Evolutionary conservation across 2,888 invertebrate genomes (phyloP), one percentile per base, ranked within the genome.

Genomic region (Hylaea fasciaria): DNA sequence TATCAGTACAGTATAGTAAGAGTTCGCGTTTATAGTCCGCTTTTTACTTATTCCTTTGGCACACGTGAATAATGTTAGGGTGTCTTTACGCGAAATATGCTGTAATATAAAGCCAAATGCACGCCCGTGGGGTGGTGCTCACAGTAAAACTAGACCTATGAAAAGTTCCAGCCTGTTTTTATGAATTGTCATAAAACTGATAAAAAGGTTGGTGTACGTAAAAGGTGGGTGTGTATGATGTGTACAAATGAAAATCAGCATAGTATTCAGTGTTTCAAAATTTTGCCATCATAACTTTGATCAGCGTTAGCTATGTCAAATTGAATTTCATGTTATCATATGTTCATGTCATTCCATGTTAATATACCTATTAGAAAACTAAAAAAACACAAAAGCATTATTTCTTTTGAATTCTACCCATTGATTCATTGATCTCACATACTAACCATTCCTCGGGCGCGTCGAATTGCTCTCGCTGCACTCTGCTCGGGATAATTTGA

Each of bases 401-500:
- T n/a, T n/a, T n/a, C 10, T 12, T 37, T 12, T n/a, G 3, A 10
- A n/a, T n/a, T 37, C 37, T 12, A 43, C 2, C n/a, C 11, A 48
- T 37, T 45, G 51, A 57, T 60, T 41, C 45, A 64, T 57, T 64
- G 61, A 62, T 57, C 54, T 43, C 52, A 57, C 57, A 65, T 49
- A 57, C 50, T 56, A 45, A 68, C 72, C 72, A 77, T 76, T 64
- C 66, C 56, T 70, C 67, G 68, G 73, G 67, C 72, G 67, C 65
- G 65, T 64, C 63, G 68, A 70, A 77, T 76, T 75, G 72, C 76
- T 69, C 68, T 69, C 57, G 65, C 64, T 76, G 76, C 68, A 71
- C 72, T 71, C 66, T 71, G 74, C 70, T 73, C 69, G 69, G 69
- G 76, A 78, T 78, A 79, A 78, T 80, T 81, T 78, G 73, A 76